phyloP scores from a whole-genome alignment of 2,113 vertebrate species.

The Harpagus bidentatus region DNA sequence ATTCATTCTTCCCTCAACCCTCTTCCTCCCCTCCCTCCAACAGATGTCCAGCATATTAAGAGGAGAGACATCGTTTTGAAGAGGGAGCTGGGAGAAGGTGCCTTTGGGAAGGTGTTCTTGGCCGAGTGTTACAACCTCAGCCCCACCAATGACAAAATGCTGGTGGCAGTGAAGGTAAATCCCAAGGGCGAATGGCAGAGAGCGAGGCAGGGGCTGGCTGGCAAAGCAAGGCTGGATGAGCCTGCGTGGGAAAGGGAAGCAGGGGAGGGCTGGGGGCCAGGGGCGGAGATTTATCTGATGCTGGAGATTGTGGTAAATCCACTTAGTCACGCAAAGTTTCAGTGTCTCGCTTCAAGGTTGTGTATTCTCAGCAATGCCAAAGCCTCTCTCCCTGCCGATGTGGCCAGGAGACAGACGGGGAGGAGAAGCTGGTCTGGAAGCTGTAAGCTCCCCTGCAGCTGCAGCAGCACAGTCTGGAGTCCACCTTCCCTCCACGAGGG shows the following conservation, averaged over 20 bases:
- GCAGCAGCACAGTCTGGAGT: not conserved
- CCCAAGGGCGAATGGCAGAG: not conserved
- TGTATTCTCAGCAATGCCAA: not conserved
- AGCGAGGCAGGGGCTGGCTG: not conserved
- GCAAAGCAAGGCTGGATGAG: not conserved
- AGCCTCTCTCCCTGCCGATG: not conserved
- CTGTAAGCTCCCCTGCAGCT: not conserved
- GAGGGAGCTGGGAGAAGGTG: conserved; percentile 94
- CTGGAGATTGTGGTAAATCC: not conserved
- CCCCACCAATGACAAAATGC: conserved; percentile 97
- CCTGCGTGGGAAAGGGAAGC: conserved; percentile 21
- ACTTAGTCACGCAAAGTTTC: not conserved
- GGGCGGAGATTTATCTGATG: not conserved
- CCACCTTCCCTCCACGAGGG: not conserved
- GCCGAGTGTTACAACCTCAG: conserved; percentile 98
- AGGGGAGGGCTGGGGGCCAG: conserved; percentile 15
- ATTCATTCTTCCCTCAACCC: conserved; percentile 36
- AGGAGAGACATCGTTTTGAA: conserved; percentile 96
- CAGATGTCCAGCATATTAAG: conserved; percentile 98
- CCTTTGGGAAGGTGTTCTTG: conserved; percentile 98
- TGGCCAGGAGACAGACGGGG: not conserved
- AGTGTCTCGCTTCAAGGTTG: not conserved
- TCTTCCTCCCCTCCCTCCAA: conserved; percentile 54
- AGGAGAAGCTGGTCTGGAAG: not conserved
- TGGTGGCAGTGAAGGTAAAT: conserved; percentile 94